These are phyloP conservation scores for Aporrectodea caliginosa DNA, from an alignment of 1,140 invertebrate species.

Conservation along the genomic window DNA sequence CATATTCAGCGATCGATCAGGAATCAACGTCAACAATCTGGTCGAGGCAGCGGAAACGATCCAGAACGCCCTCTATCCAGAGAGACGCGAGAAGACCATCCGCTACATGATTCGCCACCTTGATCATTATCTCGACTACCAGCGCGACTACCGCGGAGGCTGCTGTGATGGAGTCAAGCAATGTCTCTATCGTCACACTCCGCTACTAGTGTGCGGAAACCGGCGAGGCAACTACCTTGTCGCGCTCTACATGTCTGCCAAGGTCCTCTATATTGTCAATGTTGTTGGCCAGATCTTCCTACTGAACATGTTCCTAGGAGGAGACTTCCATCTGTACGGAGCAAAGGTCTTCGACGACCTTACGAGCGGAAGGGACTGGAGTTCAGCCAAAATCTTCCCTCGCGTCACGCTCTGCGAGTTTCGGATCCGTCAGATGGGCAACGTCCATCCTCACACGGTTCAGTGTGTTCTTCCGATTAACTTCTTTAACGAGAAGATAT, in stretches of 20 bases:
- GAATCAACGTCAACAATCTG: slow-evolving; percentile 35
- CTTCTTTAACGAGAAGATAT: slow-evolving; percentile 52
- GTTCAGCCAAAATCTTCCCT: slow-evolving; percentile 52
- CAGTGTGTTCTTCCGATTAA: slow-evolving; percentile 41
- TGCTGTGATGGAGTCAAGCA: slow-evolving; percentile 33
- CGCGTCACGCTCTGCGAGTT: slow-evolving; percentile 61
- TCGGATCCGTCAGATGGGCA: slow-evolving; percentile 53
- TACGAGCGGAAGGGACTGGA: slow-evolving; percentile 36
- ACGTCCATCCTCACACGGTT: slow-evolving; percentile 38
- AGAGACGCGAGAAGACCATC: slow-evolving; percentile 53
- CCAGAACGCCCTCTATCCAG: slow-evolving; percentile 50
- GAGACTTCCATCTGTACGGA: slow-evolving; percentile 57
- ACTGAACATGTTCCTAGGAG: slow-evolving; percentile 58
- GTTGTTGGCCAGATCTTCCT: slow-evolving; percentile 59
- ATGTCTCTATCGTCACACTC: slow-evolving; percentile 30
- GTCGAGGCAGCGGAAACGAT: slow-evolving; percentile 49
- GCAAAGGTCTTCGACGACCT: slow-evolving; percentile 58
- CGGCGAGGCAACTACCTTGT: slow-evolving; percentile 59
- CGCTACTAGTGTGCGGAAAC: slow-evolving; percentile 46
- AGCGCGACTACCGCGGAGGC: slow-evolving; percentile 38
- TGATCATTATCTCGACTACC: slow-evolving; percentile 53
- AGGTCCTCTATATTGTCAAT: slow-evolving; percentile 58
- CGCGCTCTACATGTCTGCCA: slow-evolving; percentile 57
- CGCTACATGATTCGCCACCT: slow-evolving; percentile 53
- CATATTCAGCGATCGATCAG: slow-evolving; percentile 31